Evolutionary conservation across 1,140 invertebrate species (phyloP).

Genomic region (Drosophila pseudoobscura): DNA sequence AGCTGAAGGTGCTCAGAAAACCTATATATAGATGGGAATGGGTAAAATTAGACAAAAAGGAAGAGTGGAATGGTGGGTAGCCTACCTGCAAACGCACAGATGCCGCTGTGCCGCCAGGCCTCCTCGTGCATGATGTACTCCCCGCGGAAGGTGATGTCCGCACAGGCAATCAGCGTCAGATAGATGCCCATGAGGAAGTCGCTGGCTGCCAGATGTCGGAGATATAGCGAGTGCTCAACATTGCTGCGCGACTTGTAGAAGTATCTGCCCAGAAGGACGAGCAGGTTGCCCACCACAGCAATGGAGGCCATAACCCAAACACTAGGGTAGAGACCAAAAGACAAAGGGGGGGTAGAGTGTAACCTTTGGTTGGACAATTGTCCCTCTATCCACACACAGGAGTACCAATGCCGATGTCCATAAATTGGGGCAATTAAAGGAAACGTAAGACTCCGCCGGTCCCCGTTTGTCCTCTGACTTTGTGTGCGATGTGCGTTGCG

Average conservation of each 20-base stretch:
- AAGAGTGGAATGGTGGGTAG: background rate
- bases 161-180: slow-evolving; percentile 86
- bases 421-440: slow-evolving; percentile 75
- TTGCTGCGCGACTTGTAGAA: slow-evolving; percentile 83
- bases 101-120: slow-evolving; percentile 85
- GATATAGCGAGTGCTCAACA: slow-evolving; percentile 86
- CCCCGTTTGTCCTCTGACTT: slow-evolving; percentile 6
- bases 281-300: slow-evolving; percentile 86
- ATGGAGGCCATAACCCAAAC: slow-evolving; percentile 88
- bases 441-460: slow-evolving; percentile 46
- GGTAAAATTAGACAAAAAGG: background rate
- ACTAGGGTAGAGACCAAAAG: slow-evolving; percentile 57
- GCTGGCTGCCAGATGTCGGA: slow-evolving; percentile 87
- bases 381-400: background rate
- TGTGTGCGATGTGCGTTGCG: slow-evolving; percentile 3
- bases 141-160: slow-evolving; percentile 86
- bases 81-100: slow-evolving; percentile 85
- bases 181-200: slow-evolving; percentile 89
- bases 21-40: slow-evolving; percentile 81
- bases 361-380: too few relatives aligned
- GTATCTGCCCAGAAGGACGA: slow-evolving; percentile 87
- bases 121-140: slow-evolving; percentile 86
- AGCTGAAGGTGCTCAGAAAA: slow-evolving; percentile 88
- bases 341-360: too few relatives aligned
- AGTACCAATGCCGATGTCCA: slow-evolving; percentile 53